A percentile compares a stretch with the other conserved stretches of the same genome.
phyloP scores from a whole-genome alignment of 2,113 vertebrate genomes.

The Chlorodrepanis virens region DNA sequence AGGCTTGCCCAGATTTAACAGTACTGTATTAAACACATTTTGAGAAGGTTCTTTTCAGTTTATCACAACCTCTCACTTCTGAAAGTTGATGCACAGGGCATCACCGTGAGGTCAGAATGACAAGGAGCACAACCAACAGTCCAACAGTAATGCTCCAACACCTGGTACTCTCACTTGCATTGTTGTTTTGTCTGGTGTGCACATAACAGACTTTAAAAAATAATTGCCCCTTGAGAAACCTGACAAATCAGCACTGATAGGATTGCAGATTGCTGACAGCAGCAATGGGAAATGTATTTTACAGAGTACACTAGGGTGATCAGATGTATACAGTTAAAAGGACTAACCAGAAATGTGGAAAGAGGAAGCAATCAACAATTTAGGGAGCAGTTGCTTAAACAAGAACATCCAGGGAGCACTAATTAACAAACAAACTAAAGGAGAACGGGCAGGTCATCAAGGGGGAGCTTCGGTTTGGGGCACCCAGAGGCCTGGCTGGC shows the following conservation, averaged over 20 bases:
- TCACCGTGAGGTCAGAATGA: not conserved
- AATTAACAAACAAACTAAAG: slow-evolving; percentile 10
- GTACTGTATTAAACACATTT: not conserved
- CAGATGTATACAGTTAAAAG: not conserved
- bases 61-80: not conserved
- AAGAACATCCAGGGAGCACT: not conserved
- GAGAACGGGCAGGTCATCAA: not conserved
- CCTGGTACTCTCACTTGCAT: not conserved
- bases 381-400: not conserved
- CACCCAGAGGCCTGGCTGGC: not conserved
- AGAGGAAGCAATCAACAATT: not conserved
- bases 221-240: not conserved
- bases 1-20: not conserved
- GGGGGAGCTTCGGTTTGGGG: not conserved
- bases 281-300: not conserved
- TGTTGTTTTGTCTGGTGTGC: not conserved
- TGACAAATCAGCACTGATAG: not conserved
- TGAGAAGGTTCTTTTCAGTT: not conserved
- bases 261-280: not conserved
- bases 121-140: not conserved
- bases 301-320: not conserved
- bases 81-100: not conserved
- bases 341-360: not conserved
- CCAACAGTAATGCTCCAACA: not conserved
- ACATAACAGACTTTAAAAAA: not conserved